Evolutionary conservation across 2,888 invertebrate genomes (phyloP).

Genomic region (Rhagonycha lutea): DNA sequence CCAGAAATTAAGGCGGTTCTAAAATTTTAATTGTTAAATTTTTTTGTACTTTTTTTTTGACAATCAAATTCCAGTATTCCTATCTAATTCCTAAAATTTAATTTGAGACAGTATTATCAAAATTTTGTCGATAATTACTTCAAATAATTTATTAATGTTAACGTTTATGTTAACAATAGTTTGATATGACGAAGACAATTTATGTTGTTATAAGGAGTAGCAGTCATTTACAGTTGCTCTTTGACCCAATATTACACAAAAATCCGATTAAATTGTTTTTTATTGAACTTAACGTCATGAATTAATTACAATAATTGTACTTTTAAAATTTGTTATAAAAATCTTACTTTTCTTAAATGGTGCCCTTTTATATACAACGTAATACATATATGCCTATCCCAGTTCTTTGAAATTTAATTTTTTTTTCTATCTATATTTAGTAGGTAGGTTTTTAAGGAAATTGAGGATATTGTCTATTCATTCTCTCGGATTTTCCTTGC

Average conservation of each 20-base stretch:
- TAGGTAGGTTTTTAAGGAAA: too few relatives aligned
- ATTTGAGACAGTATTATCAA: neutral
- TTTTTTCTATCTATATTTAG: too few relatives aligned
- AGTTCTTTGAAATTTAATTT: too few relatives aligned
- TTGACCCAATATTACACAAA: constrained; percentile 29
- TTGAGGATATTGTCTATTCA: too few relatives aligned
- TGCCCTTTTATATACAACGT: neutral
- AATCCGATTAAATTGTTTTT: constrained; percentile 34
- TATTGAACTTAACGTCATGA: neutral
- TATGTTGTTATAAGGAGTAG: neutral
- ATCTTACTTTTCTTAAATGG: neutral
- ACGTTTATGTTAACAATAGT: neutral
- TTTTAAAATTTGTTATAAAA: too few relatives aligned
- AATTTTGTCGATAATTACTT: neutral
- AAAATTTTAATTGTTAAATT: too few relatives aligned
- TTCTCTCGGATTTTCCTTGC: too few relatives aligned
- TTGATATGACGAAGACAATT: neutral
- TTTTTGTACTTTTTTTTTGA: too few relatives aligned
- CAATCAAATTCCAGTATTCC: neutral
- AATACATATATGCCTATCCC: too few relatives aligned
- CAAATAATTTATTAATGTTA: neutral
- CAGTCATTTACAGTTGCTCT: constrained; percentile 24
- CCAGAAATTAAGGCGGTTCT: too few relatives aligned
- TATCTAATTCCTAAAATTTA: neutral
- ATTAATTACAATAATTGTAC: neutral